A percentile compares a stretch with the other conserved stretches of the same genome.
Evolutionary conservation across 2,888 invertebrate species (phyloP).

Genomic region (Oxytorus armatus): DNA sequence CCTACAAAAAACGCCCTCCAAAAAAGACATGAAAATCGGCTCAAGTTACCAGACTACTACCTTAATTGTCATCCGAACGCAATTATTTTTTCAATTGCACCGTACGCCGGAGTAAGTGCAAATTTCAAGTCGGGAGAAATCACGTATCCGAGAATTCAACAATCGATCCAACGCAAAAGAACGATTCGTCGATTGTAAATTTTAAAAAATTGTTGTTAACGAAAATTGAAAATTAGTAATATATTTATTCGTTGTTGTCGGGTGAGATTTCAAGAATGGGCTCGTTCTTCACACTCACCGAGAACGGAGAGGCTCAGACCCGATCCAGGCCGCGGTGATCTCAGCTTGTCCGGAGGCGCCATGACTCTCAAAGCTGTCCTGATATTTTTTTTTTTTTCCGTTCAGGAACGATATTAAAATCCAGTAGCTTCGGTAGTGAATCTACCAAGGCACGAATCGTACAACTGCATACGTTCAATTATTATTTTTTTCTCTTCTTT

Average conservation of each 20-base stretch:
- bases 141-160: no score
- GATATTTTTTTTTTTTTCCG: slow-evolving; percentile 35
- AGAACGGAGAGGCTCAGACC: slow-evolving; percentile 85
- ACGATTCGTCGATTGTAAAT: neutral
- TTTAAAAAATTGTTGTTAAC: neutral
- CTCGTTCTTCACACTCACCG: slow-evolving; percentile 81
- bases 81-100: no score
- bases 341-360: slow-evolving; percentile 82
- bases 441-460: slow-evolving; percentile 20
- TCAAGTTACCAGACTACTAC: no score
- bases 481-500: neutral
- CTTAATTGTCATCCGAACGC: no score
- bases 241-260: neutral
- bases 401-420: slow-evolving; percentile 50
- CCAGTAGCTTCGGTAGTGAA: slow-evolving; percentile 45
- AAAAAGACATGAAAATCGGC: no score
- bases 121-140: no score
- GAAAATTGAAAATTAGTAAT: neutral
- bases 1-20: no score
- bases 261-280: neutral
- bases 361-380: slow-evolving; percentile 68
- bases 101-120: no score
- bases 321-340: slow-evolving; percentile 82
- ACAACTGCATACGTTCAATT: slow-evolving; percentile 25
- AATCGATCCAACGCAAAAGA: neutral